phyloP scores from a whole-genome alignment of 2,888 invertebrate genomes.

The Aricia artaxerxes region DNA sequence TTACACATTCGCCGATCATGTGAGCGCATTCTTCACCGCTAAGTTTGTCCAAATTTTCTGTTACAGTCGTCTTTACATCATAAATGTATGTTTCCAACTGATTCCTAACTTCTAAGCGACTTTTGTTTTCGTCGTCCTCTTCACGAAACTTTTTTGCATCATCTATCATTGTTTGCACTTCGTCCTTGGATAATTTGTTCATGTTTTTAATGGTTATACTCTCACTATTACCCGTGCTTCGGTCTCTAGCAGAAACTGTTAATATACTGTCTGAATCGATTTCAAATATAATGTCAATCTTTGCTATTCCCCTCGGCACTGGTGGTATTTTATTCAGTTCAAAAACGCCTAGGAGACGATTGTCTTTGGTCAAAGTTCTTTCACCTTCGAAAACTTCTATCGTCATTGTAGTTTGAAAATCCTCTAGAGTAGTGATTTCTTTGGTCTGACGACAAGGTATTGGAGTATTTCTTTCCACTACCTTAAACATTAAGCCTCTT shows the following conservation, averaged over 20 bases:
- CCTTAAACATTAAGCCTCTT: constrained; percentile 62
- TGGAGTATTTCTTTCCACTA: constrained; percentile 60
- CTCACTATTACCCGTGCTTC: constrained; percentile 54
- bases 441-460: constrained; percentile 60
- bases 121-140: constrained; percentile 58
- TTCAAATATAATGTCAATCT: constrained; percentile 62
- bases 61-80: constrained; percentile 52
- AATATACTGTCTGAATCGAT: constrained; percentile 59
- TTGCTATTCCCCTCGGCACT: constrained; percentile 60
- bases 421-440: constrained; percentile 63
- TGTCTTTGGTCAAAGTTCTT: constrained; percentile 59
- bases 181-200: constrained; percentile 52
- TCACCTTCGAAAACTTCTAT: constrained; percentile 70
- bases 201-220: constrained; percentile 55
- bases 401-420: constrained; percentile 61
- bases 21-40: constrained; percentile 49
- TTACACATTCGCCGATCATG: constrained; percentile 53
- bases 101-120: constrained; percentile 58
- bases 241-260: constrained; percentile 58
- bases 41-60: constrained; percentile 49
- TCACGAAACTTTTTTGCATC: constrained; percentile 55
- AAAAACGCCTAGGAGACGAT: constrained; percentile 60
- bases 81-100: constrained; percentile 63
- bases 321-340: constrained; percentile 60
- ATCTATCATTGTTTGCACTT: constrained; percentile 58